A percentile compares a stretch with the other conserved stretches of the same genome.
Evolutionary conservation across 53 echinoderm and acorn worm species (phyloP).

Genomic region (Echinometra lucunter): DNA sequence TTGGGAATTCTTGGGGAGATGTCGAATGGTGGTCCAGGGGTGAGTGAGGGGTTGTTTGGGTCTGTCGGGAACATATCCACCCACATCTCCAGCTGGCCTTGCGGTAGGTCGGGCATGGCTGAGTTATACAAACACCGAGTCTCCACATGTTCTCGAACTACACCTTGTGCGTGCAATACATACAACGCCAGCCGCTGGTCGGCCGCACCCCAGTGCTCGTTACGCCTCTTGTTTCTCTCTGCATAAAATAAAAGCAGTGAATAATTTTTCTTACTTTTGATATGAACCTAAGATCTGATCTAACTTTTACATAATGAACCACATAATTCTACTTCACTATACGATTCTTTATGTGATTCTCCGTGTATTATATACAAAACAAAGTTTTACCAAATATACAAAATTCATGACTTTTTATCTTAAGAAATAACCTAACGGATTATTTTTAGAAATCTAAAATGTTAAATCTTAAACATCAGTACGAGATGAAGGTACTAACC

Average conservation of each 20-base stretch:
- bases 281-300: no score
- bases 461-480: no score
- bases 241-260: not conserved
- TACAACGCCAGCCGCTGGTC: conserved; percentile 91
- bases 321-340: no score
- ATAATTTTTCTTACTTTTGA: no score
- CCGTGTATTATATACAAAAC: no score
- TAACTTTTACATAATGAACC: no score
- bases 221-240: conserved; percentile 87
- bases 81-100: conserved; percentile 98
- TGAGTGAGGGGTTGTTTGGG: conserved; percentile 47
- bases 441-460: no score
- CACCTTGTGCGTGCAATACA: conserved; percentile 71
- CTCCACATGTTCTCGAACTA: conserved; percentile 93
- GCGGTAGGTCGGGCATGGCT: conserved; percentile 90
- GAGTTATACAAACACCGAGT: conserved; percentile 92
- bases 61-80: conserved; percentile 89
- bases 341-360: no score
- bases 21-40: conserved; percentile 85
- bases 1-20: conserved; percentile 74
- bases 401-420: no score
- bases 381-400: no score
- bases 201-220: conserved; percentile 92
- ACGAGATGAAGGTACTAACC: no score
- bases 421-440: no score